Conservation (phyloP, 2,797 vertebrate genomes). For the Rhyacichthys aspro region DNA sequence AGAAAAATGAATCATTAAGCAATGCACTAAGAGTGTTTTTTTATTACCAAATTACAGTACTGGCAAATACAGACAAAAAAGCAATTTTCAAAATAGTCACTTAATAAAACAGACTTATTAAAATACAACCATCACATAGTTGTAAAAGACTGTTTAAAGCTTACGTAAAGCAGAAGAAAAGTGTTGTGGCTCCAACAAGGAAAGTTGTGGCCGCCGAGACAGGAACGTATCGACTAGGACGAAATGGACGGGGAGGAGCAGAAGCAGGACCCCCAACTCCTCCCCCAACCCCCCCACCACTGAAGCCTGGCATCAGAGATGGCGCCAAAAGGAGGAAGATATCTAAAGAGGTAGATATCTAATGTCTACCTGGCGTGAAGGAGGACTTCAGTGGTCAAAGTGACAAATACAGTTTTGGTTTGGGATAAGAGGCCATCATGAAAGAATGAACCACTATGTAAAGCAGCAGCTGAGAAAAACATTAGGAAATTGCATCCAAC, state of each 20-base stretch:
- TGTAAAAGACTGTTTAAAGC: too few species aligned
- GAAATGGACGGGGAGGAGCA: conserved; percentile 87
- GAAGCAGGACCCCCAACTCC: conserved; percentile 78
- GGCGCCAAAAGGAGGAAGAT: conserved; percentile 44
- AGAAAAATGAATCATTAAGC: too few species aligned
- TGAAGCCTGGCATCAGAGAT: conserved; percentile 80
- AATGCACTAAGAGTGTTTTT: too few species aligned
- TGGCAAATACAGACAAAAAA: background rate
- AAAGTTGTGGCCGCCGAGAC: conserved; percentile 94
- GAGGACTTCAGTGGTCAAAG: conserved; percentile 53
- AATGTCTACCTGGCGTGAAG: conserved; percentile 52
- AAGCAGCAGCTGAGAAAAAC: conserved; percentile 50
- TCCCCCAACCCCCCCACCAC: conserved; percentile 79
- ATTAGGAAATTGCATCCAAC: conserved; percentile 21
- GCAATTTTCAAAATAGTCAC: too few species aligned
- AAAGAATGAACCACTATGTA: conserved; percentile 45
- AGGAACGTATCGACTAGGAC: conserved; percentile 96
- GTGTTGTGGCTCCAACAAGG: conserved; percentile 93
- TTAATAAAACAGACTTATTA: too few species aligned
- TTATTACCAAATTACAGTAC: too few species aligned
- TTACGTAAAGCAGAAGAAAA: conserved; percentile 99
- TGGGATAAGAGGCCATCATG: conserved; percentile 51
- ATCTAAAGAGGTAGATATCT: conserved; percentile 55
- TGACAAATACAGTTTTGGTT: conserved; percentile 28
- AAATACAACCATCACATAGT: too few species aligned